These are phyloP conservation scores for Drosophila monieri DNA, from an alignment of 2,888 invertebrate genomes.

Conservation along the genomic window DNA sequence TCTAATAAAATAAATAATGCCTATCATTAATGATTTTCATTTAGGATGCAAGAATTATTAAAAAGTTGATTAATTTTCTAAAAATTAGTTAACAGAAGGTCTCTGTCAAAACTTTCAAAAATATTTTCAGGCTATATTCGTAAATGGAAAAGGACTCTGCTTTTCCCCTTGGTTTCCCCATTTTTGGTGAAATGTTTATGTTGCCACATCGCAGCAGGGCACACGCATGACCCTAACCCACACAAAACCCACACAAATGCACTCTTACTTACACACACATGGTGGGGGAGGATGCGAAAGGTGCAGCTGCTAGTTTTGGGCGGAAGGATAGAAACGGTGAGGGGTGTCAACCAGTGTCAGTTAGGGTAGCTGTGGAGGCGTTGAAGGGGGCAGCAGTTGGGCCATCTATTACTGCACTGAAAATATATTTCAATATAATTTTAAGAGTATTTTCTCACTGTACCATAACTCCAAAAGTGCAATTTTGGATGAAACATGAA, in stretches of 20 bases:
- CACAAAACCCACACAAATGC: slow-evolving; percentile 14
- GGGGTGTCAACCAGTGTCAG: slow-evolving; percentile 70
- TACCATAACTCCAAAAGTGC: too few relatives aligned
- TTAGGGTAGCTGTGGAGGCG: slow-evolving; percentile 6
- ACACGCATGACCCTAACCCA: slow-evolving; percentile 64
- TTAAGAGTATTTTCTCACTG: not conserved
- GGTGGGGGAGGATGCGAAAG: slow-evolving; percentile 11
- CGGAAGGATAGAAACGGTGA: slow-evolving; percentile 1
- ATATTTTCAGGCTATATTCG: slow-evolving; percentile 39
- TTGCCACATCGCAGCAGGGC: slow-evolving; percentile 67
- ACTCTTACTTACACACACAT: slow-evolving; percentile 8
- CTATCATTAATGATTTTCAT: not conserved
- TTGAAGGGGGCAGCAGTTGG: slow-evolving; percentile 21
- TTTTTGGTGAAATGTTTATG: slow-evolving; percentile 69
- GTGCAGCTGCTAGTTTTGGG: slow-evolving; percentile 46
- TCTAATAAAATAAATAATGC: not conserved
- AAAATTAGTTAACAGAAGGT: slow-evolving; percentile 1
- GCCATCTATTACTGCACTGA: slow-evolving; percentile 14
- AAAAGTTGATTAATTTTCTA: not conserved
- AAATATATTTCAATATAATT: not conserved
- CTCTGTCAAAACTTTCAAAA: slow-evolving; percentile 14
- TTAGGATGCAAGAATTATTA: not conserved
- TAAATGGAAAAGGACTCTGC: slow-evolving; percentile 32
- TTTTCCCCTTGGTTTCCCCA: slow-evolving; percentile 21
- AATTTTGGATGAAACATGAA: too few relatives aligned